Conservation (phyloP, 2,797 vertebrate genomes). For the Salarias fasciatus region DNA sequence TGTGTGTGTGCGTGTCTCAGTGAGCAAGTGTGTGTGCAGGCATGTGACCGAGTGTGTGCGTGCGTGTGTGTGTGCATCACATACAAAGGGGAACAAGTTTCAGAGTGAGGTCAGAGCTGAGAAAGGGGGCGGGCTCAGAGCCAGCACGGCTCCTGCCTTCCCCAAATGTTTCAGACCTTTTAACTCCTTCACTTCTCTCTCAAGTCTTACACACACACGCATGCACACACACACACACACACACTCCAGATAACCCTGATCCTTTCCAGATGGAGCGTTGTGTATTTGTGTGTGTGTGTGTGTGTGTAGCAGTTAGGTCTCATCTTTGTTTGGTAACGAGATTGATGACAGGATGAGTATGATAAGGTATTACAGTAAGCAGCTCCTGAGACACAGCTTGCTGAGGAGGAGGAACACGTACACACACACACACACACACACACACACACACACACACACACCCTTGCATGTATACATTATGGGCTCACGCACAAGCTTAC, state of each 20-base stretch:
- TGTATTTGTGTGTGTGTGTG: slow-evolving; percentile 19
- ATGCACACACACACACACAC: slow-evolving; percentile 12
- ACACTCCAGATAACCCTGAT: slow-evolving; percentile 27
- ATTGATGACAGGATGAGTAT: slow-evolving; percentile 64
- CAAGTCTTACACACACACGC: slow-evolving; percentile 9
- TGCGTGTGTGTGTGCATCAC: slow-evolving; percentile 22
- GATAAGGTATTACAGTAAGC: slow-evolving; percentile 70
- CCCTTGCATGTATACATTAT: slow-evolving; percentile 27
- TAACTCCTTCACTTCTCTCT: slow-evolving; percentile 62
- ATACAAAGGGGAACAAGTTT: slow-evolving; percentile 66
- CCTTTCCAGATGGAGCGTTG: slow-evolving; percentile 55
- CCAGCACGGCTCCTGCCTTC: slow-evolving; percentile 65
- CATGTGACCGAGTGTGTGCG: slow-evolving; percentile 20
- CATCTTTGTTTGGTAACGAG: slow-evolving; percentile 62
- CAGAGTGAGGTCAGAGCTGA: slow-evolving; percentile 78
- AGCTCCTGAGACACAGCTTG: slow-evolving; percentile 56
- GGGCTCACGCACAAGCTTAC: slow-evolving; percentile 50
- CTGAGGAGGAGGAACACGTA: slow-evolving; percentile 38
- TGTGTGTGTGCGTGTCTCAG: slow-evolving; percentile 9
- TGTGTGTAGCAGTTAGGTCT: slow-evolving; percentile 23
- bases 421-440: slow-evolving; percentile 17
- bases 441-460: too few species aligned
- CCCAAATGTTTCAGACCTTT: slow-evolving; percentile 47
- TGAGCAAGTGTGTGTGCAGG: slow-evolving; percentile 31
- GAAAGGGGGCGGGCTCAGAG: slow-evolving; percentile 72